Conservation (phyloP, 2,113 vertebrate species). For the Phrynosoma platyrhinos region DNA sequence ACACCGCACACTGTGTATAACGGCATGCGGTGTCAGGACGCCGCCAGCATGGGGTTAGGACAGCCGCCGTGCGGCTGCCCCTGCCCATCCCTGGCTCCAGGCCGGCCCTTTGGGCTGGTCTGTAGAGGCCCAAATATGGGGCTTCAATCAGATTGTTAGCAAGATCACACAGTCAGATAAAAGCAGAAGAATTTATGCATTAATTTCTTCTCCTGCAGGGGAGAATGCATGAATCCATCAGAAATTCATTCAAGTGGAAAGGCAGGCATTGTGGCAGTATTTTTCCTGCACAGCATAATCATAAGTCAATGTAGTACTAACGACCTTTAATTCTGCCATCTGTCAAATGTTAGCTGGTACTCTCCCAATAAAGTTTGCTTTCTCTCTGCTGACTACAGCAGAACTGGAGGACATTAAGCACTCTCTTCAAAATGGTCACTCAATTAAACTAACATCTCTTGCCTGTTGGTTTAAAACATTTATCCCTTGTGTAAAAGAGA, state of each 20-base stretch:
- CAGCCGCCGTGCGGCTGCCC: too few relatives aligned
- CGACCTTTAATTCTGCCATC: neutral
- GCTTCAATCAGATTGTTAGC: neutral
- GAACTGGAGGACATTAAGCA: neutral
- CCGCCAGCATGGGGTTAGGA: too few relatives aligned
- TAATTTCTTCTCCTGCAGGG: neutral
- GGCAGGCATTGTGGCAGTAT: neutral
- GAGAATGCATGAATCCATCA: neutral
- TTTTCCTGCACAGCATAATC: neutral
- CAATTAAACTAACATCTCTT: neutral
- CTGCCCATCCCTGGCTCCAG: too few relatives aligned
- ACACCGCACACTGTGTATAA: too few relatives aligned
- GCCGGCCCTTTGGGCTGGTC: too few relatives aligned
- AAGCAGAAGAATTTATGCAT: neutral
- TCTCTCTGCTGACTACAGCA: neutral
- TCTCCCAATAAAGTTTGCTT: neutral
- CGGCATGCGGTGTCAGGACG: too few relatives aligned
- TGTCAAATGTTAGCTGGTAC: neutral
- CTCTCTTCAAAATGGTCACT: neutral
- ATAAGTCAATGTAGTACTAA: neutral
- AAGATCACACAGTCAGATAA: constrained; percentile 6
- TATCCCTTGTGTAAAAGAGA: neutral
- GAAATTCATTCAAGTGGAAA: neutral
- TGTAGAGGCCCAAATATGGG: neutral
- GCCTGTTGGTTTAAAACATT: neutral